Evolutionary conservation across 2,113 vertebrate genomes (phyloP).

Genomic region (Hylia prasina): DNA sequence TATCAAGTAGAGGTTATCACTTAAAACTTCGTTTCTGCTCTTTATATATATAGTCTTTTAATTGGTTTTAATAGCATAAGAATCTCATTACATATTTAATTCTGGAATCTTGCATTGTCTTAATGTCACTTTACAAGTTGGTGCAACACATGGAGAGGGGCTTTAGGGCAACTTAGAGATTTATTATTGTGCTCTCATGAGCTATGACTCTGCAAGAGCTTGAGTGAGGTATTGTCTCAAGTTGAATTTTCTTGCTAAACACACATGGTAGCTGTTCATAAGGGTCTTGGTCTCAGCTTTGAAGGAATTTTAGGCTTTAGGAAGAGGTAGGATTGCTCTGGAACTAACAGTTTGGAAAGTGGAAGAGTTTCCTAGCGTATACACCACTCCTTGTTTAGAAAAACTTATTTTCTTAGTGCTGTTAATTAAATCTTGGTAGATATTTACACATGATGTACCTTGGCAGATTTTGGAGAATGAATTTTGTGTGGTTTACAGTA

Average conservation of each 20-base stretch:
- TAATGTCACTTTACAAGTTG: neutral
- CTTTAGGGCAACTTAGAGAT: neutral
- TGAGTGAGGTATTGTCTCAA: neutral
- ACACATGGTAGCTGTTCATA: rapidly evolving
- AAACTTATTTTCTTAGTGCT: neutral
- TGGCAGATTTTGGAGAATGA: neutral
- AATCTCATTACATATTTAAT: neutral
- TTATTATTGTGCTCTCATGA: neutral
- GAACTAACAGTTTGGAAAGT: neutral
- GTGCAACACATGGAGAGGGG: neutral
- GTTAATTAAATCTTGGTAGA: neutral
- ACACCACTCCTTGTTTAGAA: neutral
- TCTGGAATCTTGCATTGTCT: neutral
- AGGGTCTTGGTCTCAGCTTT: neutral
- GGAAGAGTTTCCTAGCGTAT: neutral
- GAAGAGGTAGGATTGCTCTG: neutral
- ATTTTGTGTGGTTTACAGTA: neutral
- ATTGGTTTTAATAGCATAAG: neutral
- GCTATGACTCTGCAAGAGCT: neutral
- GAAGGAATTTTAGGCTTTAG: neutral
- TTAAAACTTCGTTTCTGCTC: neutral
- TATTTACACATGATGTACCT: neutral
- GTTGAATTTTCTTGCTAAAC: neutral
- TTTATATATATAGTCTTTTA: neutral
- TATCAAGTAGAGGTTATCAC: neutral